A percentile compares a stretch with the other conserved stretches of the same genome.
phyloP scores from a whole-genome alignment of 2,113 vertebrate species.

The Misgurnus mizolepis region DNA sequence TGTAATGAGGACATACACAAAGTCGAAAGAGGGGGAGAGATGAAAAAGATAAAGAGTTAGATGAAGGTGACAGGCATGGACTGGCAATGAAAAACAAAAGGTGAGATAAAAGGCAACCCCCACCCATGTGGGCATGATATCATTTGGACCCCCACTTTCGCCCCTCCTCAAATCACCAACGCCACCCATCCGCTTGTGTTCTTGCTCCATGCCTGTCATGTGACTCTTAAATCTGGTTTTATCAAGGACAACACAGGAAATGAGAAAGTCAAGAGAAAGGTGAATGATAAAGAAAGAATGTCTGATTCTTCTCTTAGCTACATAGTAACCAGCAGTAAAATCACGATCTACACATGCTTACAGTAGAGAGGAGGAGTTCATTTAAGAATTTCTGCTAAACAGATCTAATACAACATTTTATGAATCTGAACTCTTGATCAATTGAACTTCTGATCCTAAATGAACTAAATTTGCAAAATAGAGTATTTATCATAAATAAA shows the following conservation, averaged over 20 bases:
- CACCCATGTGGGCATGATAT: conserved; percentile 20
- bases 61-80: neutral
- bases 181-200: neutral
- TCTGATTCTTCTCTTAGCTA: neutral
- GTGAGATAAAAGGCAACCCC: conserved; percentile 34
- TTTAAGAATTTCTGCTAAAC: neutral
- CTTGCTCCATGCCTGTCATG: conserved; percentile 1
- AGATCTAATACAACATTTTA: no score
- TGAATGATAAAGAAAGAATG: conserved; percentile 4
- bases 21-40: conserved; percentile 25
- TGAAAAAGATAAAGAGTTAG: neutral
- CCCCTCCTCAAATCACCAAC: neutral
- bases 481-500: no score
- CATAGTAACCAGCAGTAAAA: neutral
- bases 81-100: conserved; percentile 17
- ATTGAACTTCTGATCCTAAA: no score
- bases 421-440: no score
- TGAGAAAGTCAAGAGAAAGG: conserved; percentile 37
- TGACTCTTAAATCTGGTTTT: conserved; percentile 28
- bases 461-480: no score
- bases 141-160: conserved; percentile 1
- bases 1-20: conserved; percentile 34
- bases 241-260: conserved; percentile 34
- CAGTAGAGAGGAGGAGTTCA: neutral
- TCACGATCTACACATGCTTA: neutral